These are phyloP conservation scores for Cerceris ruficornis DNA, from an alignment of 2,888 invertebrate species.

Conservation along the genomic window DNA sequence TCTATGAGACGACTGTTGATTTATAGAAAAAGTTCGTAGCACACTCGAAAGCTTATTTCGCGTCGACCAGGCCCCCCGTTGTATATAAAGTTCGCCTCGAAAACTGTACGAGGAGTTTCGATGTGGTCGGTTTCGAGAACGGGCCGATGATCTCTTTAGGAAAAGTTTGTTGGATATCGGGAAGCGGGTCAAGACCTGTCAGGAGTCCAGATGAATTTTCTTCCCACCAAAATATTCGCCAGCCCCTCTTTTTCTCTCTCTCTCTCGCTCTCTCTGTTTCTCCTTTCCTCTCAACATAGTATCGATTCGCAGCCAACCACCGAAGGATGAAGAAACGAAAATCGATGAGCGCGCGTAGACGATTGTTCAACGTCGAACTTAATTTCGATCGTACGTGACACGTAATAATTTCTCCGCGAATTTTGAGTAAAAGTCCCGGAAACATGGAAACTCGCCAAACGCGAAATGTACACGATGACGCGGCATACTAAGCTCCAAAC, in stretches of 20 bases:
- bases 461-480: slow-evolving; percentile 49
- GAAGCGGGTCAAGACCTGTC: slow-evolving; percentile 18
- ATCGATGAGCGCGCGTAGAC: not conserved
- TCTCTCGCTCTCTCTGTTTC: not conserved
- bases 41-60: slow-evolving; percentile 58
- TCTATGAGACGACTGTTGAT: slow-evolving; percentile 52
- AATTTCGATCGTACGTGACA: slow-evolving; percentile 33
- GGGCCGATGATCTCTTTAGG: slow-evolving; percentile 37
- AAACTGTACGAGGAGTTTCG: slow-evolving; percentile 41
- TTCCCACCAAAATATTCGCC: not conserved
- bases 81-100: slow-evolving; percentile 30
- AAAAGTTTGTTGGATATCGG: slow-evolving; percentile 40
- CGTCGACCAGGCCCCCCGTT: slow-evolving; percentile 15
- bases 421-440: slow-evolving; percentile 17
- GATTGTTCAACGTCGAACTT: slow-evolving; percentile 14
- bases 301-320: no score
- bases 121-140: slow-evolving; percentile 16
- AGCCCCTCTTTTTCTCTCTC: not conserved
- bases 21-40: slow-evolving; percentile 64
- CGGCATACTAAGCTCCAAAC: slow-evolving; percentile 8
- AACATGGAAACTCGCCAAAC: slow-evolving; percentile 59
- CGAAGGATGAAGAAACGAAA: not conserved
- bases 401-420: slow-evolving; percentile 40
- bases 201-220: slow-evolving; percentile 5
- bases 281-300: no score